A percentile compares a stretch with the other conserved stretches of the same genome.
phyloP scores from a whole-genome alignment of 2,888 invertebrate species.

The Cataglyphis rosenhaueri region DNA sequence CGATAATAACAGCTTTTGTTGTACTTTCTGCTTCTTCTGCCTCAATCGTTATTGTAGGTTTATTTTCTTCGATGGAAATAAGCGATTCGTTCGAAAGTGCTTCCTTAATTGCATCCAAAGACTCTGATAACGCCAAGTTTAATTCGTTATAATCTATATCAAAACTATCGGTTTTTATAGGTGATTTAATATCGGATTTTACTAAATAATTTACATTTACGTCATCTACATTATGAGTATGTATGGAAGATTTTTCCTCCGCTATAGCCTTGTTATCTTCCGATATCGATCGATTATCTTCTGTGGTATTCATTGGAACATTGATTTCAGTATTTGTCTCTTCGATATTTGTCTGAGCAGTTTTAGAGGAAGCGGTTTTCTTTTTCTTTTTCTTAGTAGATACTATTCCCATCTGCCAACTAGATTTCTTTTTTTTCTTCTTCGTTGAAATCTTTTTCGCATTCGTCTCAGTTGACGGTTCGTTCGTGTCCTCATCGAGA shows the following conservation, averaged over 20 bases:
- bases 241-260: background rate
- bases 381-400: constrained; percentile 76
- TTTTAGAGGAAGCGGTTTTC: background rate
- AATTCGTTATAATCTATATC: background rate
- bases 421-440: constrained; percentile 79
- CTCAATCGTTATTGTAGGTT: background rate
- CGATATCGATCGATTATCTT: background rate
- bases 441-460: constrained; percentile 58
- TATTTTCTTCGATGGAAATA: constrained; percentile 3
- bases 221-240: background rate
- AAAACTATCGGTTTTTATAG: background rate
- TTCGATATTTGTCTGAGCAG: background rate
- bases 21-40: background rate
- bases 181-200: background rate
- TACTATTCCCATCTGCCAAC: constrained; percentile 79
- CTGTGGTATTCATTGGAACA: background rate
- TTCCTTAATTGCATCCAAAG: background rate
- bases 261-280: background rate
- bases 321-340: constrained; percentile 1
- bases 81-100: background rate
- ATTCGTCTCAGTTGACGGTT: constrained; percentile 28
- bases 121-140: background rate
- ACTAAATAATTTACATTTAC: background rate
- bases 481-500: constrained; percentile 63
- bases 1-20: background rate